phyloP scores from a whole-genome alignment of 2,113 vertebrate genomes.

The human (Homo sapiens) region GRCh38 chr5:172452001-172452500 shows the following conservation, averaged over 20 bases:
- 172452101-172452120: too few relatives aligned
- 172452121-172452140: background rate
- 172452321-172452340: background rate
- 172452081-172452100: background rate
- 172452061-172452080: background rate
- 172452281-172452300: background rate
- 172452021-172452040: background rate
- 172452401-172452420: background rate
- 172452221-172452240: background rate
- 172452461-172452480: background rate
- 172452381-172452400: background rate
- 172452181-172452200: background rate
- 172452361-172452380: background rate
- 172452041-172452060: background rate
- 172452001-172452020: background rate
- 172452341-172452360: background rate
- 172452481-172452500: background rate
- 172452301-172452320: background rate
- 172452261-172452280: background rate
- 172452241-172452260: background rate
- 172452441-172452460: background rate
- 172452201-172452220: background rate
- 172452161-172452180: background rate
- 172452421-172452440: background rate
- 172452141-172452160: background rate